Conservation (phyloP, 2,888 invertebrate species). For the Rhamphomyia laevipes region DNA sequence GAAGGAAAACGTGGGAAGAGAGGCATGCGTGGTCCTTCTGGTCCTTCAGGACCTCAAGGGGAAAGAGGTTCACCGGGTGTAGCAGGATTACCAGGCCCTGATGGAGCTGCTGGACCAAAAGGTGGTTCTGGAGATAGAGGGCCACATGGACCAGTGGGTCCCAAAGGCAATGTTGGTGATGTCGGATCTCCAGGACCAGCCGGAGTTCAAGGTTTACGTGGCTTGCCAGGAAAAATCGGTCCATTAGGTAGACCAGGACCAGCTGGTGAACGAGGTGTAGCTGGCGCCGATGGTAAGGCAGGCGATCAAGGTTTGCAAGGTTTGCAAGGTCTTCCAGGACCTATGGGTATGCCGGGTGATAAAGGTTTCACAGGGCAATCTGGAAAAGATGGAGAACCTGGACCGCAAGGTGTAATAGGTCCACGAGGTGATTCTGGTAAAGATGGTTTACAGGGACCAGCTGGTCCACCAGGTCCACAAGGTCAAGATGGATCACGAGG, state of each 20-base stretch:
- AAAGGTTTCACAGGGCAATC: conserved; percentile 56
- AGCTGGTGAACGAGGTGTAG: conserved; percentile 59
- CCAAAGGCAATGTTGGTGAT: conserved; percentile 50
- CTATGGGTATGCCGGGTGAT: conserved; percentile 55
- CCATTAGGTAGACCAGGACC: conserved; percentile 56
- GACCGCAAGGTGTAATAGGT: conserved; percentile 61
- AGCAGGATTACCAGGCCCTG: conserved; percentile 61
- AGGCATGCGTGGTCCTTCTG: conserved; percentile 64
- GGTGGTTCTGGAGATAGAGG: conserved; percentile 65
- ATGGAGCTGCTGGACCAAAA: conserved; percentile 66
- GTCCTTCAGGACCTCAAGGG: conserved; percentile 58
- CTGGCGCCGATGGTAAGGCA: conserved; percentile 74
- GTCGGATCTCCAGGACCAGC: conserved; percentile 46
- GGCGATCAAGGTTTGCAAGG: conserved; percentile 75
- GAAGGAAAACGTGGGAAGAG: conserved; percentile 72
- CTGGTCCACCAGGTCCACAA: conserved; percentile 58
- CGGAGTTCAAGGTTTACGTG: conserved; percentile 48
- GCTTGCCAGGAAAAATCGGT: conserved; percentile 57
- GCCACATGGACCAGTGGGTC: conserved; percentile 49
- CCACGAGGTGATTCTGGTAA: conserved; percentile 69
- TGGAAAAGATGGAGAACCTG: conserved; percentile 63
- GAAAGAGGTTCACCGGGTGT: conserved; percentile 45
- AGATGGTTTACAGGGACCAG: conserved; percentile 62
- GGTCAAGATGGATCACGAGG: conserved; percentile 68
- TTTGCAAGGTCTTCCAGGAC: conserved; percentile 66